phyloP scores from a whole-genome alignment of 2,113 vertebrate genomes.

The Cephalopterus ornatus region DNA sequence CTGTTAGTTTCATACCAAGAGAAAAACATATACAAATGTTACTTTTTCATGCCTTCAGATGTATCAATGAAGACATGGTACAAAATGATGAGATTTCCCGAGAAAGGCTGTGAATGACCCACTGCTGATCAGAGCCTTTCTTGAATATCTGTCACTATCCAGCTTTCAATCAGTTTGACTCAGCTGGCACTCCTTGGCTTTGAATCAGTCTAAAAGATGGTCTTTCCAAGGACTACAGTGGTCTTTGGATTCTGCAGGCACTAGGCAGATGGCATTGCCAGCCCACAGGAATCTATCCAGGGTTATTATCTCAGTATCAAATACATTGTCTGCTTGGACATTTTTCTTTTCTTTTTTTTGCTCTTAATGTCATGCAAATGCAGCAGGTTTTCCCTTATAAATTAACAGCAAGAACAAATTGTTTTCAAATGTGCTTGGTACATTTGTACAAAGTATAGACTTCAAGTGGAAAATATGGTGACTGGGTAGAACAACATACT shows the following conservation, averaged over 20 bases:
- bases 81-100: background rate
- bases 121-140: background rate
- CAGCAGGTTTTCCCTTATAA: background rate
- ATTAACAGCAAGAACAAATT: conserved; percentile 5
- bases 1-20: background rate
- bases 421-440: background rate
- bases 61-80: background rate
- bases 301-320: conserved; percentile 3
- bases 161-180: conserved; percentile 5
- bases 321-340: background rate
- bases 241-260: background rate
- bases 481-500: background rate
- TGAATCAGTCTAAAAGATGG: background rate
- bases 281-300: conserved; percentile 28
- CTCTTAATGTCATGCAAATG: background rate
- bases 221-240: background rate
- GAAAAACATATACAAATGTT: background rate
- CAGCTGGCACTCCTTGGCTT: background rate
- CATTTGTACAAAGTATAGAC: background rate
- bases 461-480: background rate
- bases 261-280: conserved; percentile 56
- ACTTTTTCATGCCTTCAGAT: background rate
- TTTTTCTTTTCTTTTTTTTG: background rate
- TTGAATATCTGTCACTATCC: background rate
- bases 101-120: background rate